Conservation (phyloP, 1,140 invertebrate species). For the Leptinotarsa defecta region DNA sequence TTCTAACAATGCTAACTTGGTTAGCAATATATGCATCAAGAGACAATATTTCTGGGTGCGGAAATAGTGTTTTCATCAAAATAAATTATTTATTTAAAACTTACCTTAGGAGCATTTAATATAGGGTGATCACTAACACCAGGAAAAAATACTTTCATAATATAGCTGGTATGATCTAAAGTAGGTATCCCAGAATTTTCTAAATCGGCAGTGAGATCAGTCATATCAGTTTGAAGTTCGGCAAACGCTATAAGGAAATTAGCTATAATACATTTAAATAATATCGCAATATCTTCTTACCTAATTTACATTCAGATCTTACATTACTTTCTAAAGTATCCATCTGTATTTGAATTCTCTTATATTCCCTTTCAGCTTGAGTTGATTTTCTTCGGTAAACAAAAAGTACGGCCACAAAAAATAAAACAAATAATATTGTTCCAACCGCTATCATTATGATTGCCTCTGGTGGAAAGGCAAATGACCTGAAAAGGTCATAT, state of each 20-base stretch:
- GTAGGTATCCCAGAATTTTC: slow-evolving; percentile 95
- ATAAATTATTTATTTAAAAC: not conserved
- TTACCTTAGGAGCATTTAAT: slow-evolving; percentile 79
- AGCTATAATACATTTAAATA: slow-evolving; percentile 8
- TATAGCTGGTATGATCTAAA: slow-evolving; percentile 93
- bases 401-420: slow-evolving; percentile 84
- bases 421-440: slow-evolving; percentile 79
- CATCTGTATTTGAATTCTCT: slow-evolving; percentile 98
- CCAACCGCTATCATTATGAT: slow-evolving; percentile 84
- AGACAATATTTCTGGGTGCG: too few relatives aligned
- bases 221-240: slow-evolving; percentile 99
- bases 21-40: too few relatives aligned
- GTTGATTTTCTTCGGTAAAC: slow-evolving; percentile 91
- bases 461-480: slow-evolving; percentile 84
- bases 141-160: slow-evolving; percentile 98
- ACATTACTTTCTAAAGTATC: slow-evolving; percentile 98
- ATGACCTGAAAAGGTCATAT: slow-evolving; percentile 85
- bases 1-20: too few relatives aligned
- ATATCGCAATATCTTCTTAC: slow-evolving; percentile 54
- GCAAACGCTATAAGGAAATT: slow-evolving; percentile 80
- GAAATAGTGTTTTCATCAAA: too few relatives aligned
- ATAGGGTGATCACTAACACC: slow-evolving; percentile 91
- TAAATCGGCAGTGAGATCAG: slow-evolving; percentile 93
- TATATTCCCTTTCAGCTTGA: slow-evolving; percentile 94
- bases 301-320: slow-evolving; percentile 94